Evolutionary conservation across 2,797 vertebrate species (phyloP).

Genomic region (Enoplosus armatus): DNA sequence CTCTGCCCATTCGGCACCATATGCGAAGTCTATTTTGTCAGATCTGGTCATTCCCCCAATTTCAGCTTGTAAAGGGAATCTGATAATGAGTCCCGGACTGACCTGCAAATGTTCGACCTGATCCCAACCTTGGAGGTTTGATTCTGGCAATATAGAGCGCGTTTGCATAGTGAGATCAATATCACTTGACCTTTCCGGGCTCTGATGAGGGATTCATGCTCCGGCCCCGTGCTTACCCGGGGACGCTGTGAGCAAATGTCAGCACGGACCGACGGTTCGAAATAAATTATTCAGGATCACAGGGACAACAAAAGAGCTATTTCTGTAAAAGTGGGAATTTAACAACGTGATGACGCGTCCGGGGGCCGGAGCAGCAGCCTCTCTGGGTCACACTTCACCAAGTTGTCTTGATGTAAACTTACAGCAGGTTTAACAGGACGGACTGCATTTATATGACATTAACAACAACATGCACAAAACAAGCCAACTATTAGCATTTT

Average conservation of each 20-base stretch:
- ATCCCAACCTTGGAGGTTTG: conserved; percentile 58
- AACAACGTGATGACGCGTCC: conserved; percentile 13
- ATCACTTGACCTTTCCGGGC: conserved; percentile 80
- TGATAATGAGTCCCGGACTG: conserved; percentile 11
- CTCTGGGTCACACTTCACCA: conserved; percentile 11
- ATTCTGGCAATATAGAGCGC: conserved; percentile 56
- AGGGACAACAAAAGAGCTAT: conserved; percentile 70
- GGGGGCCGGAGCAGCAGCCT: conserved; percentile 26
- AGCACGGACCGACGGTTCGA: conserved; percentile 56
- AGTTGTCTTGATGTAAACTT: neutral
- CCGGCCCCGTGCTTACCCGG: conserved; percentile 65
- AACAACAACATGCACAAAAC: neutral
- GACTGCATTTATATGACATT: too few relatives aligned
- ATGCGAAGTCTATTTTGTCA: neutral
- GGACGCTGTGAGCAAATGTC: conserved; percentile 85
- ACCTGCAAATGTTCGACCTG: conserved; percentile 49
- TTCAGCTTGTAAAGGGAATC: neutral
- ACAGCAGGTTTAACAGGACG: neutral
- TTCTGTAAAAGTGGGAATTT: conserved; percentile 60
- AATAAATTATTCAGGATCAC: conserved; percentile 82
- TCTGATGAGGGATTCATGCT: conserved; percentile 73
- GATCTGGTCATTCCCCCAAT: rapidly evolving
- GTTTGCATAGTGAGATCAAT: conserved; percentile 80
- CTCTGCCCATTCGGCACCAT: neutral
- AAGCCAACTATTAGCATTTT: neutral